These are phyloP conservation scores for Rhingia rostrata DNA, from an alignment of 2,888 invertebrate genomes.

Conservation along the genomic window DNA sequence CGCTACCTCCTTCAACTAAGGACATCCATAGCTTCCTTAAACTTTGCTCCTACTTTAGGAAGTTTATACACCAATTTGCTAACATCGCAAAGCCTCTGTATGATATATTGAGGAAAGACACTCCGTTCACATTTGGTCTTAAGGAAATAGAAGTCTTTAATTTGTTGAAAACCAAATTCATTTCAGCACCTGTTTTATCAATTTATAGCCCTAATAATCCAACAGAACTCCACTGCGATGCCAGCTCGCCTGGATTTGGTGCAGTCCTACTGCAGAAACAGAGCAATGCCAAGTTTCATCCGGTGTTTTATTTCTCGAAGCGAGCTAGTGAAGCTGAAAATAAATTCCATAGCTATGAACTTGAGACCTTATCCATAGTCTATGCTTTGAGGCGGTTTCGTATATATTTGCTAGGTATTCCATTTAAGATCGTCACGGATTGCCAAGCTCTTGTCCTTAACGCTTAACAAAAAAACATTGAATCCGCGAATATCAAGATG, in stretches of 20 bases:
- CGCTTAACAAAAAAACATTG: conserved; percentile 34
- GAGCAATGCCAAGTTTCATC: conserved; percentile 50
- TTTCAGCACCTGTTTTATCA: not conserved
- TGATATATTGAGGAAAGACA: conserved; percentile 65
- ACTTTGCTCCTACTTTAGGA: too few species aligned
- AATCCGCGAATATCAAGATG: conserved; percentile 60
- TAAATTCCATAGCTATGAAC: conserved; percentile 76
- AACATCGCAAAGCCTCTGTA: conserved; percentile 75
- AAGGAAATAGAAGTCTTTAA: conserved; percentile 32
- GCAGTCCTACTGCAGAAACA: conserved; percentile 69
- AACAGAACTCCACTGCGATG: conserved; percentile 78
- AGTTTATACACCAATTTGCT: too few species aligned
- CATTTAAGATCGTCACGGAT: conserved; percentile 32
- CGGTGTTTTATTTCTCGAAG: conserved; percentile 77
- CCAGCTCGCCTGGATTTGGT: conserved; percentile 74
- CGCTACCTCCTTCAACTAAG: conserved; percentile 69
- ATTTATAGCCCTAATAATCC: conserved; percentile 19
- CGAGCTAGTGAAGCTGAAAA: conserved; percentile 75
- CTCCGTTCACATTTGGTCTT: conserved; percentile 20
- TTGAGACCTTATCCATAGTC: conserved; percentile 37
- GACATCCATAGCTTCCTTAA: conserved; percentile 75
- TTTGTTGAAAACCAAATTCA: conserved; percentile 2
- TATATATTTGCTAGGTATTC: conserved; percentile 43
- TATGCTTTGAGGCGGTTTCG: conserved; percentile 37
- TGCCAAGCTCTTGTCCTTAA: conserved; percentile 54